Evolutionary conservation across 2,888 invertebrate species (phyloP), one percentile per base, ranked within the genome.

Genomic region (Dorcus hopei): DNA sequence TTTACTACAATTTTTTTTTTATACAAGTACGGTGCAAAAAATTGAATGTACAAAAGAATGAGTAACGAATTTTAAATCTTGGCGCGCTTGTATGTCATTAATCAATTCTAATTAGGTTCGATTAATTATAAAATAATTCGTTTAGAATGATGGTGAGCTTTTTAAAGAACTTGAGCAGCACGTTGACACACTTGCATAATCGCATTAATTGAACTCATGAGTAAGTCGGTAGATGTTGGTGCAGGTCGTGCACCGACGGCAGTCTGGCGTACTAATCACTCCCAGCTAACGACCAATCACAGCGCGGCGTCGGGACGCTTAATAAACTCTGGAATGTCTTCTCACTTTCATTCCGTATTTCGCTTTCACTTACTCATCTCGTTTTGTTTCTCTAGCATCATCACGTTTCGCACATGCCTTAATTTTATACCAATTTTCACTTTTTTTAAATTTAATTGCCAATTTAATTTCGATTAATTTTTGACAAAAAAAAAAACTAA

Each of bases 211-310:
- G 72, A 64, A 67, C 65, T 66, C 58, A 63, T 66, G 70, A 64
- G 64, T 65, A 73, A 74, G 70, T 68, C 66, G 68, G 67, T 64
- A 63, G 65, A 61, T 63, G 74, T 74, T 74, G 71, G 54, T 65
- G 64, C 65, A 72, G 74, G 74, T 74, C 74, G 66, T 66, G 73
- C 61, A 62, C 64, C 65, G 67, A 61, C 65, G 68, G 61, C 67
- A 64, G 63, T 59, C 66, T 68, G 54, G 59, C 64, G 66, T 67
- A 67, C 69, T 69, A 69, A 69, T 69, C 69, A 69, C 68, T 64
- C 61, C 63, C 55, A 58, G 59, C 64, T 68, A 68, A 68, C 68
- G 67, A 68, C 69, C 69, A 69, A 69, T 69, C 68, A 68, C 67
- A 67, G 59, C 50, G 53, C 41, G 59, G 59, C 59, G 59, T 55